Base-by-base conservation (phyloP, 2,888 invertebrate species). In the Junonia oenone region DNA sequence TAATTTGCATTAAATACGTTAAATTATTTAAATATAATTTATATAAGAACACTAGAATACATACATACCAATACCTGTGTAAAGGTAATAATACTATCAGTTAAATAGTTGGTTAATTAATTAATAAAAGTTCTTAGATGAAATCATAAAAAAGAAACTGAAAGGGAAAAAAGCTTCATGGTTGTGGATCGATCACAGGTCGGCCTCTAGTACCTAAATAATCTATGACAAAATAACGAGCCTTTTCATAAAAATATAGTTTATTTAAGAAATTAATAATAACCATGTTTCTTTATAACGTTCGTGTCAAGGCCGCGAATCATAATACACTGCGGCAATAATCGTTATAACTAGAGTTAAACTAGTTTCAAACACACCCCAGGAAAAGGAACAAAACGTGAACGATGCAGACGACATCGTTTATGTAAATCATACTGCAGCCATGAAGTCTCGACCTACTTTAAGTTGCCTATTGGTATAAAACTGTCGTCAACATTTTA, bases 401-500 rank as follows among this genome's bases (percentile, higher is more conserved):
- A 68, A 70, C 72, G 71, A 66, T 69, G 71, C 75, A 77, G 71
- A 73, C 73, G 75, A 78, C 76, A 76, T 73, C 66, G 68, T 66
- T 78, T 77, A 85, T 81, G 80, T 71, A 75, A 87, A 86, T 80
- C 58, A 64, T 64, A 64, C 71, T 76, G 81, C 66, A 65, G 55
- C 48, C 51, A 51, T 47, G n/a, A 43, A 46, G 51, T 46, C 43
- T 37, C 51, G 54, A 51, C 54, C 54, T 47, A 58, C 43, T 55
- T 55, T 43, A 40, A 52, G 35, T 40, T 50, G 50, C 46, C 22
- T 43, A 13, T 26, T 26, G 6, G 22, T 26, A 6, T 26, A 13
- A 26, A 43, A 43, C 3, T 43, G 26, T 43, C 43, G 26, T 14
- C 43, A 43, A 43, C 22, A 22, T 13, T 22, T 43, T 22, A 26